A percentile compares a stretch with the other conserved stretches of the same genome.
phyloP scores from a whole-genome alignment of 2,113 vertebrate genomes.

The Okapia johnstoni region DNA sequence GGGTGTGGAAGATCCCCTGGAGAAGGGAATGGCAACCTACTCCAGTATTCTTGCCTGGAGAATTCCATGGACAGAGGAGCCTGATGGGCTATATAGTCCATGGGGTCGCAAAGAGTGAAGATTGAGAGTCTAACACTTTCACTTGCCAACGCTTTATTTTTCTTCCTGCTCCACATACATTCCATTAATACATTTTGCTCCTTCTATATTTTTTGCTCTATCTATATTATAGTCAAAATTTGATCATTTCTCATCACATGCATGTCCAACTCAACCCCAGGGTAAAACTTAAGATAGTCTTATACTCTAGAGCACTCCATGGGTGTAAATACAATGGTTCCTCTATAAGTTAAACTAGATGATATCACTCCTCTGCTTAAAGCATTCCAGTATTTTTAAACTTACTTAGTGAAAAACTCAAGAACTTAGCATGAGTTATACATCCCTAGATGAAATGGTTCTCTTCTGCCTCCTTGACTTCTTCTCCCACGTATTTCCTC shows the following conservation, averaged over 20 bases:
- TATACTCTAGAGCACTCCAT: background rate
- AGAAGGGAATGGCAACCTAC: background rate
- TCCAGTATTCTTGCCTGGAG: background rate
- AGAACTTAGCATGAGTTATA: background rate
- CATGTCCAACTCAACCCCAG: background rate
- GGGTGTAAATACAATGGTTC: background rate
- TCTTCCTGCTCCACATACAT: background rate
- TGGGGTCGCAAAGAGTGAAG: background rate
- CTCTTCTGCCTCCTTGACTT: background rate
- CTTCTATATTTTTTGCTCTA: background rate
- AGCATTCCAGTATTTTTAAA: background rate
- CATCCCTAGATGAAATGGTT: background rate
- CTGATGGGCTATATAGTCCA: background rate
- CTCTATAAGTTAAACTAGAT: background rate
- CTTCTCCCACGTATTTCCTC: background rate
- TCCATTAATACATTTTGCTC: background rate
- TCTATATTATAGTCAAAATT: background rate
- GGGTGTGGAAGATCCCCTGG: fast-evolving
- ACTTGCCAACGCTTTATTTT: background rate
- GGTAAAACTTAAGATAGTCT: background rate
- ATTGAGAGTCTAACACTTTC: background rate
- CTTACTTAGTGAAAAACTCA: background rate
- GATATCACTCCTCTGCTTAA: background rate
- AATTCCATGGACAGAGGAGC: background rate
- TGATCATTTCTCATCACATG: background rate